These are phyloP conservation scores for Glaucopsyche alexis DNA, from an alignment of 2,888 invertebrate genomes.

Conservation along the genomic window DNA sequence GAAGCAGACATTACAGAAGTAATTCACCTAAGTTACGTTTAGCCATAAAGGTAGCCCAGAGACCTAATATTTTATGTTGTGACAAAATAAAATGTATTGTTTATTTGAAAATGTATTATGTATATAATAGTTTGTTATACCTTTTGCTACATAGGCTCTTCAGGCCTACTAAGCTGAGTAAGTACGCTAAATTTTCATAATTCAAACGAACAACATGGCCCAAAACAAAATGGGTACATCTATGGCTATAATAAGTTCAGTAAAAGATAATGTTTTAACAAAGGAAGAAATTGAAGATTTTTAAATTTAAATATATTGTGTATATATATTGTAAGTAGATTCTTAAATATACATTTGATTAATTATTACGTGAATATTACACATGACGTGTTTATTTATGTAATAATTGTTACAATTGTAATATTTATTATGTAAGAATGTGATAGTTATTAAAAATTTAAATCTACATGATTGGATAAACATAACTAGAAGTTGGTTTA, in stretches of 20 bases:
- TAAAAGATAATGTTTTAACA: too few relatives aligned
- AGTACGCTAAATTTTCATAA: too few relatives aligned
- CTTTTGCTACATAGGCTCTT: neutral
- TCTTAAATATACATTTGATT: neutral
- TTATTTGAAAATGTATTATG: neutral
- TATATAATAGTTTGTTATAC: neutral
- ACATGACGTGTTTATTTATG: neutral
- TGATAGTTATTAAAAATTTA: neutral
- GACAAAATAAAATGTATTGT: neutral
- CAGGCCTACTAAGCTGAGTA: too few relatives aligned
- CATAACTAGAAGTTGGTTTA: neutral
- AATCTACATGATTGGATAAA: neutral
- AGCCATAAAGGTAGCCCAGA: neutral
- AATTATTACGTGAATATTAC: neutral
- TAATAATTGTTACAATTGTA: neutral
- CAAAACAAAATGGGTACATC: too few relatives aligned
- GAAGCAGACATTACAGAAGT: neutral
- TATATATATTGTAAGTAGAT: neutral
- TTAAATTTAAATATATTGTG: neutral
- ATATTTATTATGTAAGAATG: neutral
- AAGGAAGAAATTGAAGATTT: neutral
- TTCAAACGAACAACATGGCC: too few relatives aligned
- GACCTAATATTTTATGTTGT: neutral
- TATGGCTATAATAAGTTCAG: too few relatives aligned
- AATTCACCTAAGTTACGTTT: neutral